A percentile compares a stretch with the other conserved stretches of the same genome.
These are phyloP conservation scores for Dromaius novaehollandiae DNA, from an alignment of 2,113 vertebrate species.

Conservation along the genomic window DNA sequence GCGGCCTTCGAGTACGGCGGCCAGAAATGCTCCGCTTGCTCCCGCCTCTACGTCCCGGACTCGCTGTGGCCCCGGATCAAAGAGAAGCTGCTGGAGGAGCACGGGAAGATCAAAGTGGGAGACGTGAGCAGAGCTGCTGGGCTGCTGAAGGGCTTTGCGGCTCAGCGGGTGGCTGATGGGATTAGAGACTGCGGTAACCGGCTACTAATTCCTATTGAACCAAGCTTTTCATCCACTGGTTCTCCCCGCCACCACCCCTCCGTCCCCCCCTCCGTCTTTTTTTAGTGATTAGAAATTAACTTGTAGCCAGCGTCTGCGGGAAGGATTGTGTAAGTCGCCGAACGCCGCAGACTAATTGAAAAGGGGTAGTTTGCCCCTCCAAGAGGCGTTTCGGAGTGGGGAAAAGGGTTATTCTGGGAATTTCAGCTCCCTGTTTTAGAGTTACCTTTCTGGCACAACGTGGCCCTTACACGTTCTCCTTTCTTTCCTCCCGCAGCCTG, in stretches of 20 bases:
- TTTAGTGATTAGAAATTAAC: slow-evolving; percentile 51
- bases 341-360: slow-evolving; percentile 13
- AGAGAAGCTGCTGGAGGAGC: slow-evolving; percentile 83
- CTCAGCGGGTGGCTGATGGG: slow-evolving; percentile 77
- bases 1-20: slow-evolving; percentile 94
- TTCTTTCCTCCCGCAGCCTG: slow-evolving; percentile 77
- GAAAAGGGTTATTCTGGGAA: neutral
- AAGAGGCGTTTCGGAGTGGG: neutral
- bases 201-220: slow-evolving; percentile 69
- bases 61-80: slow-evolving; percentile 90
- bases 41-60: slow-evolving; percentile 89
- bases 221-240: slow-evolving; percentile 24
- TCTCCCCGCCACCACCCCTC: slow-evolving; percentile 1
- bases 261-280: neutral
- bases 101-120: slow-evolving; percentile 85
- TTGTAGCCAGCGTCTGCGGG: slow-evolving; percentile 25
- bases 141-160: slow-evolving; percentile 62
- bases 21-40: slow-evolving; percentile 97
- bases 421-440: neutral
- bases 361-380: neutral
- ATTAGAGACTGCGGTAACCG: slow-evolving; percentile 63
- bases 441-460: accelerated
- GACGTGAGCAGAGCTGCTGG: slow-evolving; percentile 81
- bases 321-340: neutral
- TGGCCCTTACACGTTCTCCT: neutral